Conservation (phyloP, 2,888 invertebrate genomes). For the Heliothis peltigera region DNA sequence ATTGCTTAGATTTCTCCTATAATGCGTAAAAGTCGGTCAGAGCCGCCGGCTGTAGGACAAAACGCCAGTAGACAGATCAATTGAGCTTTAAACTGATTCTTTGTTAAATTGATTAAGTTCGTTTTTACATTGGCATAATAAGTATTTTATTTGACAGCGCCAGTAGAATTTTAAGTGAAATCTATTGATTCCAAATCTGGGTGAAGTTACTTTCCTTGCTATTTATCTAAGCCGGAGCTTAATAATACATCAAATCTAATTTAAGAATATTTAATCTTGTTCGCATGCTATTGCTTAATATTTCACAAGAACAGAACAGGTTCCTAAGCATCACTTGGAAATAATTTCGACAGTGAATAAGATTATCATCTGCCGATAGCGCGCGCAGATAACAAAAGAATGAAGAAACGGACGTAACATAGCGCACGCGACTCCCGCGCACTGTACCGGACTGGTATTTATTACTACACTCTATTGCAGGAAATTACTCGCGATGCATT, state of each 20-base stretch:
- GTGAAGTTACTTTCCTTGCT: neutral
- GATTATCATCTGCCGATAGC: slow-evolving; percentile 46
- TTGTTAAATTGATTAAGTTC: slow-evolving; percentile 41
- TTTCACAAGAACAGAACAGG: slow-evolving; percentile 15
- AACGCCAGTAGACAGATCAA: slow-evolving; percentile 37
- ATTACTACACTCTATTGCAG: slow-evolving; percentile 53
- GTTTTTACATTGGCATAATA: slow-evolving; percentile 2
- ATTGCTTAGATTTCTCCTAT: slow-evolving; percentile 54
- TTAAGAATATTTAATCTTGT: neutral
- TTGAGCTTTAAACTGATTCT: slow-evolving; percentile 40
- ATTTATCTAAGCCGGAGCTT: neutral
- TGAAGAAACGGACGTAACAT: slow-evolving; percentile 58
- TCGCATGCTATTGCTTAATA: neutral
- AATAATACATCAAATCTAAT: too few species aligned
- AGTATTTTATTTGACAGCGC: neutral
- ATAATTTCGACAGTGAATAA: slow-evolving; percentile 43
- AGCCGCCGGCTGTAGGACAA: slow-evolving; percentile 52
- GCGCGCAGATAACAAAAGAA: slow-evolving; percentile 44
- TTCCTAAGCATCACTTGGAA: slow-evolving; percentile 18
- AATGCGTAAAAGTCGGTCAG: slow-evolving; percentile 52
- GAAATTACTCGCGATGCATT: slow-evolving; percentile 39
- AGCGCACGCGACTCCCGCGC: slow-evolving; percentile 53
- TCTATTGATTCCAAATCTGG: neutral
- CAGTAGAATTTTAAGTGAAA: slow-evolving; percentile 1
- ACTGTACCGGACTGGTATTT: slow-evolving; percentile 37